Conservation (phyloP, 2,113 vertebrate species). For the Ptilorrhoa leucosticta region DNA sequence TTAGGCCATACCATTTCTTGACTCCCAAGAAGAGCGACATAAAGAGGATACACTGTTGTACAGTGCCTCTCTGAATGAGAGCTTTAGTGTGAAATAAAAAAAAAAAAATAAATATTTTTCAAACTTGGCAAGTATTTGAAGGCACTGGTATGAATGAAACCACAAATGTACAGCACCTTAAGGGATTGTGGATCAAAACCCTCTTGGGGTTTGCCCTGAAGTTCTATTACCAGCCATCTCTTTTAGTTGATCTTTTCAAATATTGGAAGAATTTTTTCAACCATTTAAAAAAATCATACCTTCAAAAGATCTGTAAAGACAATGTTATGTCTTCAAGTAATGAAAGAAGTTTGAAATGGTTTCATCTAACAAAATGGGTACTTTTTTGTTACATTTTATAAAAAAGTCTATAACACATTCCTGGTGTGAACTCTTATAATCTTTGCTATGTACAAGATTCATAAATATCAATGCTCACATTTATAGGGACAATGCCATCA, state of each 20-base stretch:
- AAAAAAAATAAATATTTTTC: not conserved
- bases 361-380: conserved; percentile 21
- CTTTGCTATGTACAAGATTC: not conserved
- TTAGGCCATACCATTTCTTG: conserved; percentile 33
- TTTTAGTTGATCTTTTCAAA: conserved; percentile 54
- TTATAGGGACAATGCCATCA: not conserved
- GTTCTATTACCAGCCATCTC: conserved; percentile 28
- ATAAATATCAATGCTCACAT: conserved; percentile 4
- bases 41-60: conserved; percentile 23
- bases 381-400: not conserved
- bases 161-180: conserved; percentile 51
- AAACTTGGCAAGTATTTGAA: conserved; percentile 49
- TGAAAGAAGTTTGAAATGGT: conserved; percentile 26
- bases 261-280: conserved; percentile 22
- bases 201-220: conserved; percentile 59
- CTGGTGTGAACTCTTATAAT: not conserved
- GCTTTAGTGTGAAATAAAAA: conserved; percentile 35
- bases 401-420: not conserved
- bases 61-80: conserved; percentile 42
- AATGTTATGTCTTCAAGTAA: conserved; percentile 50
- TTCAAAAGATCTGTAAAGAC: conserved; percentile 56
- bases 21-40: conserved; percentile 42
- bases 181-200: conserved; percentile 56
- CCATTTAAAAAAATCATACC: conserved; percentile 8
- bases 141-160: conserved; percentile 49